Conservation (phyloP, 2,113 vertebrate genomes). For the Synchiropus splendidus region DNA sequence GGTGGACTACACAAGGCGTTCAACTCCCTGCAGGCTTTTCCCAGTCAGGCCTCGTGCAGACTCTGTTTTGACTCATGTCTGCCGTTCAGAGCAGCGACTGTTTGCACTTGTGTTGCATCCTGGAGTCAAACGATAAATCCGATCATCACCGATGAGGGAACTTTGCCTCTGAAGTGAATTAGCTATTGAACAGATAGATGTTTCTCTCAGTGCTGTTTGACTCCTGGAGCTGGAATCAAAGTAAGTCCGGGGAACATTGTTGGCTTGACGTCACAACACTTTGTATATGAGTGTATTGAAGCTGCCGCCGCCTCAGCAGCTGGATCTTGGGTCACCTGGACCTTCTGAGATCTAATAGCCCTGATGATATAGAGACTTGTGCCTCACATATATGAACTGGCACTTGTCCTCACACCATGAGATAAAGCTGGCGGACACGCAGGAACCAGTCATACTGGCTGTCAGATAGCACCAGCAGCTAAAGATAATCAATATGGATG, state of each 20-base stretch:
- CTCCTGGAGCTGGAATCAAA: neutral
- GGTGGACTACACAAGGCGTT: too few species aligned
- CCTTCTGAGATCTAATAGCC: too few species aligned
- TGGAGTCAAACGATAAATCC: constrained; percentile 12
- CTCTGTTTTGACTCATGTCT: too few species aligned
- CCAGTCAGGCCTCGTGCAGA: too few species aligned
- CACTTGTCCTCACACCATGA: too few species aligned
- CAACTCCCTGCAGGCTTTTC: too few species aligned
- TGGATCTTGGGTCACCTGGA: too few species aligned
- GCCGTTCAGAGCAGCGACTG: neutral
- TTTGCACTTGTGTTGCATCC: constrained; percentile 5
- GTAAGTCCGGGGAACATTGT: neutral
- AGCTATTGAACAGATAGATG: constrained; percentile 9
- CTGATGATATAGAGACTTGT: too few species aligned
- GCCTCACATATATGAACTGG: too few species aligned
- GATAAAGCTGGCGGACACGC: neutral
- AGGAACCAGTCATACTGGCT: neutral
- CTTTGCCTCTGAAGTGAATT: constrained; percentile 7
- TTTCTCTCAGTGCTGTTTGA: constrained; percentile 1
- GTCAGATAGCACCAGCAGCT: constrained; percentile 25
- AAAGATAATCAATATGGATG: constrained; percentile 17
- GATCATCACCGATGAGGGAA: constrained; percentile 23
- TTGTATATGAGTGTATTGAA: too few species aligned
- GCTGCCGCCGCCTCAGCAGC: too few species aligned
- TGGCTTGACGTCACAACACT: neutral